Evolutionary conservation across 1,140 invertebrate species (phyloP), one percentile per base, ranked within the genome.

Genomic region (Dendroctonus valens): DNA sequence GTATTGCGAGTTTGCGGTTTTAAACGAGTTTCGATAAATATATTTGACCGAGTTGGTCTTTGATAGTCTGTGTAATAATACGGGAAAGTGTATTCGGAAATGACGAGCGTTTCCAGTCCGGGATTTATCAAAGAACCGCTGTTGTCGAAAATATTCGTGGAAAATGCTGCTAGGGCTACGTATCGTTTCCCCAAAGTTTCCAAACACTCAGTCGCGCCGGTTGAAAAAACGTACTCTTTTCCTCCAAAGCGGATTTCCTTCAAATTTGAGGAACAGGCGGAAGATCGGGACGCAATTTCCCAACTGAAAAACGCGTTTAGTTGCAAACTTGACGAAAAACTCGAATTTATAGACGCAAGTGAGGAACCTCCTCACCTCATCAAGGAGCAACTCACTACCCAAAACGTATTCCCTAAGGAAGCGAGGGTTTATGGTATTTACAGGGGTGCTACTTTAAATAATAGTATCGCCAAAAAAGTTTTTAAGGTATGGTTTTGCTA

Each of bases 171-270:
- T 41, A 9, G 50, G 7, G 26, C 42, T 9, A 59, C 41, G 37
- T 60, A 69, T 37, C 42, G 9, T 12, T 69, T 64, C 52, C 52
- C 26, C 7, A 64, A 59, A 58, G 49, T 44, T 39, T 26, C 55
- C 9, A 72, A 68, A 55, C 49, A 57, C 39, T 59, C 62, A 8
- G 63, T 70, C 15, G 69, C 64, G 9, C 68, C 70, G 8, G 38
- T 55, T 14, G 52, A 69, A 26, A 64, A 67, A 59, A 67, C 49
- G n/a, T 41, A 46, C 9, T 55, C 41, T 55, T 41, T 11, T 46
- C n/a, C 14, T n/a, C n/a, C 41, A 15, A 64, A 49, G 38, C 38
- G 61, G 12, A 64, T 64, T 12, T 53, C 50, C n/a, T 67, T 67
- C 46, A 53, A 54, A 48, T 38, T 39, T 46, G 63, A 58, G 15